Conservation (phyloP, 1,140 invertebrate genomes). For the Aplysia californica region DNA sequence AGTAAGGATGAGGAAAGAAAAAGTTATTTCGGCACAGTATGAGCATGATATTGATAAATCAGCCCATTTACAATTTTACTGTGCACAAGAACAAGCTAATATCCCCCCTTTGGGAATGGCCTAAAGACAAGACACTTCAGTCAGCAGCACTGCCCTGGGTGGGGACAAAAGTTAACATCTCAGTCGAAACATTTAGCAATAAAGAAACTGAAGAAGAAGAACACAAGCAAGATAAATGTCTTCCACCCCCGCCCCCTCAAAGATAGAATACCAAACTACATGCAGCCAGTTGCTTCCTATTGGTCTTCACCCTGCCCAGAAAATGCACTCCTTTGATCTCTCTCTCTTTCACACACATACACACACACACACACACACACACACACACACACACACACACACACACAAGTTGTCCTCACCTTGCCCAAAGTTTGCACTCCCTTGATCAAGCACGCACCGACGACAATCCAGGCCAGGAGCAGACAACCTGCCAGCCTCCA, state of each 20-base stretch:
- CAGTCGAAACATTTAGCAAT: too few relatives aligned
- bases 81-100: too few relatives aligned
- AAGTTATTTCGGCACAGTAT: too few relatives aligned
- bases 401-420: slow-evolving; percentile 31
- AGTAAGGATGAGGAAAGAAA: too few relatives aligned
- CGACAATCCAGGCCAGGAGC: slow-evolving; percentile 62
- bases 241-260: neutral
- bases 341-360: too few relatives aligned
- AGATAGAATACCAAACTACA: neutral
- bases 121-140: too few relatives aligned
- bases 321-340: neutral
- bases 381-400: neutral
- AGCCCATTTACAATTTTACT: too few relatives aligned
- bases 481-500: slow-evolving; percentile 71
- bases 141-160: too few relatives aligned
- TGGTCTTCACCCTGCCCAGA: neutral
- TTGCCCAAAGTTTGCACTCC: slow-evolving; percentile 68
- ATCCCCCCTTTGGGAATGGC: too few relatives aligned
- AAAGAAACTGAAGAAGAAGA: neutral
- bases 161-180: too few relatives aligned
- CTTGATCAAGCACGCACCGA: slow-evolving; percentile 53
- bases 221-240: neutral
- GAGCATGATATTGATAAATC: too few relatives aligned
- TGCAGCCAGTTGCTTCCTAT: neutral
- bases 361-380: neutral